phyloP scores from a whole-genome alignment of 2,888 invertebrate genomes.

The Atethmia centrago region DNA sequence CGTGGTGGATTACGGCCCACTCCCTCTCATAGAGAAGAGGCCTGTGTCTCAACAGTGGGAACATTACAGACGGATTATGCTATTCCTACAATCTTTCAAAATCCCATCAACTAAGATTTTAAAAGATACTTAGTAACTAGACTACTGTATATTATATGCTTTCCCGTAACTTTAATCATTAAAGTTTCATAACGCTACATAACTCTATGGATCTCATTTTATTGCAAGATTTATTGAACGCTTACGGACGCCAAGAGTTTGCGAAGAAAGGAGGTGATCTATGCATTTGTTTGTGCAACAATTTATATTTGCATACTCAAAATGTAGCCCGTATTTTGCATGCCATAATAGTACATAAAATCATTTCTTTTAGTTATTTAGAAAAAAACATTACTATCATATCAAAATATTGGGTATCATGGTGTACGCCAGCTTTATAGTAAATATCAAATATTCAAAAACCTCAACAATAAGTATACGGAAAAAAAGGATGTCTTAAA shows the following conservation, averaged over 20 bases:
- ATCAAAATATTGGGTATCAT: not conserved
- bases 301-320: not conserved
- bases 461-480: too few species aligned
- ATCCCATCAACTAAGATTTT: not conserved
- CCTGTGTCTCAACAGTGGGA: too few species aligned
- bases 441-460: too few species aligned
- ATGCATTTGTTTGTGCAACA: constrained; percentile 34
- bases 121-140: not conserved
- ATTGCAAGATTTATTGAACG: constrained; percentile 34
- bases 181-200: constrained; percentile 23
- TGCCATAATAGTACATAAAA: not conserved
- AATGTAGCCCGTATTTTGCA: not conserved
- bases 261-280: constrained; percentile 10
- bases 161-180: constrained; percentile 23
- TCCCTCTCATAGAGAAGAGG: too few species aligned
- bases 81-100: not conserved
- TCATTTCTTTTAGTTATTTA: not conserved
- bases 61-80: too few species aligned
- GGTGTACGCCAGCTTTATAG: not conserved
- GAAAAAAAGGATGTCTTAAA: too few species aligned
- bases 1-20: too few species aligned
- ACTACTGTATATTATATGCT: not conserved
- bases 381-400: not conserved
- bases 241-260: constrained; percentile 31
- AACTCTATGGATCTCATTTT: constrained; percentile 13